These are phyloP conservation scores for Kryptolebias marmoratus DNA, from an alignment of 2,113 vertebrate species.

Conservation along the genomic window DNA sequence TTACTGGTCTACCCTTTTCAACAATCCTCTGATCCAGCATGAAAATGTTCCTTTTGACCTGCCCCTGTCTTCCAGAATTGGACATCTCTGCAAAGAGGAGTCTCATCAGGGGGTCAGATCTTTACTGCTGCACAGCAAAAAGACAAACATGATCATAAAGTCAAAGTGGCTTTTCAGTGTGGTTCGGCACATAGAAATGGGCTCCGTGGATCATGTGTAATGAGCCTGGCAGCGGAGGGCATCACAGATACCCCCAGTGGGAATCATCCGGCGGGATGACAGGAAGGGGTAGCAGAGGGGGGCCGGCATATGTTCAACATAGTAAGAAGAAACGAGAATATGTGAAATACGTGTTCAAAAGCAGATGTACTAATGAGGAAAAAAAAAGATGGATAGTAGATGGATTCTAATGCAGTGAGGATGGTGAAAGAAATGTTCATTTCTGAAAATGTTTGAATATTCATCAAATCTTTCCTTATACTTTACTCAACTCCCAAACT, in stretches of 20 bases:
- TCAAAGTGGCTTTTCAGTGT: conserved; percentile 23
- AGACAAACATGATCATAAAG: conserved; percentile 28
- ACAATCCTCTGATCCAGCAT: conserved; percentile 14
- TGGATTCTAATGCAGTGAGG: not conserved
- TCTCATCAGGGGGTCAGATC: conserved; percentile 11
- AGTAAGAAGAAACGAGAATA: conserved; percentile 11
- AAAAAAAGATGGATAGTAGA: not conserved
- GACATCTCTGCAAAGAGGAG: not conserved
- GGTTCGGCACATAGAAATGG: conserved; percentile 11
- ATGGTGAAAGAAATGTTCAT: not conserved
- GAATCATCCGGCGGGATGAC: conserved; percentile 26
- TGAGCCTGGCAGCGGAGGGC: conserved; percentile 23
- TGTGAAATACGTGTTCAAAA: conserved; percentile 2
- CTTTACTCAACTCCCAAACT: not conserved
- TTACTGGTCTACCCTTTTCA: conserved; percentile 4
- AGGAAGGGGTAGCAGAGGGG: conserved; percentile 4
- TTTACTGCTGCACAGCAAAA: conserved; percentile 20
- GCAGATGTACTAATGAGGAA: not conserved
- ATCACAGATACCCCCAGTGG: conserved; percentile 13
- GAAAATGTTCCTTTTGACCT: conserved; percentile 1
- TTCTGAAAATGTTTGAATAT: conserved; percentile 2
- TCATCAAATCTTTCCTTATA: not conserved
- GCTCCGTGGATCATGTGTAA: conserved; percentile 9
- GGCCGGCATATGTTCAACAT: conserved; percentile 15
- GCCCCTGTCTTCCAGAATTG: not conserved